phyloP scores from a whole-genome alignment of 2,797 vertebrate genomes.

The Alauda arvensis region DNA sequence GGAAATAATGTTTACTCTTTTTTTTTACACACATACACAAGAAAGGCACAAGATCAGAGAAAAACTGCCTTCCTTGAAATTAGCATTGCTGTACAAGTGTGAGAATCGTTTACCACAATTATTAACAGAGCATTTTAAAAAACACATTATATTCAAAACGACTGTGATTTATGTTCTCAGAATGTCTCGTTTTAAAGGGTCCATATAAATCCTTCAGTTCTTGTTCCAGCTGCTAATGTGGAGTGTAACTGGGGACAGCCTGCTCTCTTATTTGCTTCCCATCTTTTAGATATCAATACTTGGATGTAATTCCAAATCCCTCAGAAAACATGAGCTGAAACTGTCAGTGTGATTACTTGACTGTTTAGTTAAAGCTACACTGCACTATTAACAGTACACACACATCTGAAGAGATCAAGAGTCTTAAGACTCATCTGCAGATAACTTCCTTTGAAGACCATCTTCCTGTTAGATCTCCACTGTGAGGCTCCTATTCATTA shows the following conservation, averaged over 20 bases:
- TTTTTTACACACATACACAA: not conserved
- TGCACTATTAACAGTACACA: not conserved
- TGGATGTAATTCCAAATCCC: not conserved
- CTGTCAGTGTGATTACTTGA: not conserved
- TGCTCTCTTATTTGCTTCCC: not conserved
- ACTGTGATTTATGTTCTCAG: not conserved
- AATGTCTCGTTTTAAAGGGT: not conserved
- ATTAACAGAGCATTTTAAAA: not conserved
- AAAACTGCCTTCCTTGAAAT: not conserved
- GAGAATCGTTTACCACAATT: not conserved
- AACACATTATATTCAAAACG: not conserved
- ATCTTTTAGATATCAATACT: not conserved
- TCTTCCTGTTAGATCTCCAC: not conserved
- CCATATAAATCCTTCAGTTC: not conserved
- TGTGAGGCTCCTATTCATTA: not conserved
- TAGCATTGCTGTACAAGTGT: not conserved
- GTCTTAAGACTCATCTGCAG: not conserved
- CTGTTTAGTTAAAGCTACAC: not conserved
- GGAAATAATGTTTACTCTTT: not conserved
- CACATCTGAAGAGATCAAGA: not conserved
- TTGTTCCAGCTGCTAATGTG: not conserved
- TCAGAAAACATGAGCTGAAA: not conserved
- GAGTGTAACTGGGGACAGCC: fast-evolving
- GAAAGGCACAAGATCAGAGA: not conserved
- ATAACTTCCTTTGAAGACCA: not conserved